These are phyloP conservation scores for Remorina albescens DNA, from an alignment of 2,797 vertebrate species.

Conservation along the genomic window DNA sequence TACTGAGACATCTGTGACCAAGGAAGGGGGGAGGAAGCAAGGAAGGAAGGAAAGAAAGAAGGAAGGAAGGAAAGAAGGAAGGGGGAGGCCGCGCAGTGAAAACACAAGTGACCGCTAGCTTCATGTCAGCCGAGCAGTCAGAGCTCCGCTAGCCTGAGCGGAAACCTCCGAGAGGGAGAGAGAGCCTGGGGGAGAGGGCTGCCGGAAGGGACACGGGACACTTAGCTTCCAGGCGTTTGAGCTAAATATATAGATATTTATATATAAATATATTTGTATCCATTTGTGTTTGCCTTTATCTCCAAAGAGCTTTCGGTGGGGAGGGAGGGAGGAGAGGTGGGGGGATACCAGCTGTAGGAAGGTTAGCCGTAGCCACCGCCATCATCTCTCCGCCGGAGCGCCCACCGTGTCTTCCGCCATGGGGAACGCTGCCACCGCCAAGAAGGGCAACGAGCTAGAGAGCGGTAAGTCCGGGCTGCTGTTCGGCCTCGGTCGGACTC, in stretches of 20 bases:
- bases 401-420: conserved; percentile 86
- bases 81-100: conserved; percentile 21
- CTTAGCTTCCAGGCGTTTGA: too few species aligned
- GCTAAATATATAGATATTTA: too few species aligned
- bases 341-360: conserved; percentile 58
- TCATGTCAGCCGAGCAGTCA: conserved; percentile 67
- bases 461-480: conserved; percentile 88
- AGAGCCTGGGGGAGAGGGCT: conserved; percentile 36
- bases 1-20: conserved; percentile 52
- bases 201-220: conserved; percentile 54
- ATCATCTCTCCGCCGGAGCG: conserved; percentile 79
- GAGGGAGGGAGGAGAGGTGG: too few species aligned
- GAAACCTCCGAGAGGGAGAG: conserved; percentile 51
- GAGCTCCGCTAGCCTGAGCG: conserved; percentile 52
- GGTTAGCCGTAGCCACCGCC: conserved; percentile 76
- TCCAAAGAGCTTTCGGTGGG: conserved; percentile 53
- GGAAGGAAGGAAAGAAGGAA: background rate
- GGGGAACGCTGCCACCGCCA: conserved; percentile 97
- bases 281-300: conserved; percentile 21
- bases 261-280: background rate
- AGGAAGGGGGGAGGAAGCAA: conserved; percentile 11
- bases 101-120: conserved; percentile 78
- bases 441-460: conserved; percentile 98
- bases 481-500: background rate
- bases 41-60: conserved; percentile 38